Evolutionary conservation across 2,113 vertebrate genomes (phyloP), one percentile per base, ranked within the genome.

Genomic region (Pollimyrus isidori): DNA sequence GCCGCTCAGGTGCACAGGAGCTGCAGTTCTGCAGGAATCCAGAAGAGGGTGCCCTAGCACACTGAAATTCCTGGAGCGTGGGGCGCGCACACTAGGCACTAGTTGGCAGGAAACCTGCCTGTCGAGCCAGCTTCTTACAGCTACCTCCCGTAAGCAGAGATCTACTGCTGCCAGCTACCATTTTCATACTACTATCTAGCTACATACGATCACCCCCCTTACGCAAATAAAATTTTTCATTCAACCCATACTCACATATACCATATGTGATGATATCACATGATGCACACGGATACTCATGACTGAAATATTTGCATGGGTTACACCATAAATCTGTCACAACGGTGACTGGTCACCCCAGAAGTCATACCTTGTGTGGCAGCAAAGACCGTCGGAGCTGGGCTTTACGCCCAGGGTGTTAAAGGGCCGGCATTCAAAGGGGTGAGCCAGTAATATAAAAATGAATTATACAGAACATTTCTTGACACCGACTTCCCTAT

Each of bases 21-120:
- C 26, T 92, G 92, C 76, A 93, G 88, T 92, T 73, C 92, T 23
- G 2, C 7, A 2, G 62, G 23, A 56, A 46, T 87, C 93, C 92
- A 92, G 88, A 65, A 82, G 62, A 91, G 90, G 90, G 91, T 91
- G 89, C 90, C 90, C 89, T 92, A 93, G 90, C 85, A 91, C 65
- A 92, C 30, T 48, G 69, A 45, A 90, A 88, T 2, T 15, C 42
- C 82, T 15, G 84, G 15, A 35, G 49, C 1, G 1, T 21, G 26
- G 7, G n/a, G 46, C 48, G 42, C 35, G 42, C 49, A 42, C 65
- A 52, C 46, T 9, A 48, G 45, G 21, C 82, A 11, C 21, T 23
- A 9, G 62, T 6, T 30, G 19, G 42, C 56, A 69, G 39, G 58
- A 15, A 88, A 46, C 42, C 62, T 3, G n/a, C 65, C 26, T 26